Conservation (phyloP, 1,140 invertebrate genomes). For the Argopecten irradians region DNA sequence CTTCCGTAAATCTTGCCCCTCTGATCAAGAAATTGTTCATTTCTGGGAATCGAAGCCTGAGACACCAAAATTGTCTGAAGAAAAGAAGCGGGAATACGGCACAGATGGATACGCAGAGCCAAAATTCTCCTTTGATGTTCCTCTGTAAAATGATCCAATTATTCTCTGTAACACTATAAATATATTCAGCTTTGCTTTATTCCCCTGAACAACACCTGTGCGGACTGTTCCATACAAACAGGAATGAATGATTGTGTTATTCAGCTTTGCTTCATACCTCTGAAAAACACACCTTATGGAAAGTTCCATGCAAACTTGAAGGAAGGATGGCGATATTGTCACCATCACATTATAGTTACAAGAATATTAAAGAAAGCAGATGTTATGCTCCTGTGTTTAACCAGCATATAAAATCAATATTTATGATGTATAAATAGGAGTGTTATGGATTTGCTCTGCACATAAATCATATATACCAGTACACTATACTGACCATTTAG, state of each 20-base stretch:
- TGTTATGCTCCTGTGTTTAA: background rate
- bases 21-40: conserved; percentile 82
- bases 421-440: background rate
- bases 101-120: conserved; percentile 63
- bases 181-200: too few species aligned
- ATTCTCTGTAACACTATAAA: too few species aligned
- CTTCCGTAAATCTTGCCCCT: conserved; percentile 82
- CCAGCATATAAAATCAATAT: background rate
- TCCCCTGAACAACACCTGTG: too few species aligned
- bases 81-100: conserved; percentile 70
- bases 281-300: conserved; percentile 1
- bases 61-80: conserved; percentile 67
- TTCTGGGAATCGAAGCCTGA: conserved; percentile 81
- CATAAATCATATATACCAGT: too few species aligned
- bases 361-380: background rate
- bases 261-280: background rate
- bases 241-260: background rate
- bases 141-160: conserved; percentile 41
- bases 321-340: too few species aligned
- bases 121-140: conserved; percentile 60
- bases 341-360: background rate
- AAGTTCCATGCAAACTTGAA: background rate
- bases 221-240: background rate
- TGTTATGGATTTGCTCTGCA: background rate
- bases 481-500: too few species aligned